Evolutionary conservation across 2,113 vertebrate genomes (phyloP).

Genomic region (Panthera uncia): DNA sequence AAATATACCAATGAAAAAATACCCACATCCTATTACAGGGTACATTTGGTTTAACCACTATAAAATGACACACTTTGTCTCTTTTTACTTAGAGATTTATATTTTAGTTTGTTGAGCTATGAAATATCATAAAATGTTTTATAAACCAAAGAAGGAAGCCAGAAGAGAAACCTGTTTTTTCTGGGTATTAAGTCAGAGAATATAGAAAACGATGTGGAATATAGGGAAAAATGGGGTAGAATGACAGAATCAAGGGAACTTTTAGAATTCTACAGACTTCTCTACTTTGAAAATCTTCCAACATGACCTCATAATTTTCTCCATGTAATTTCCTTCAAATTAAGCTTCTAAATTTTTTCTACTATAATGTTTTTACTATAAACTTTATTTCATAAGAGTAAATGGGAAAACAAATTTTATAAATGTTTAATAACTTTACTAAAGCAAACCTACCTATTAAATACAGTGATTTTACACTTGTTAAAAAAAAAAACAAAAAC

Average conservation of each 20-base stretch:
- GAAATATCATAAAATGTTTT: background rate
- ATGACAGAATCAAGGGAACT: background rate
- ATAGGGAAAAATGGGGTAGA: background rate
- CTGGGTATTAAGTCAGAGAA: background rate
- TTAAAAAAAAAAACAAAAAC: background rate
- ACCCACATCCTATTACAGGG: background rate
- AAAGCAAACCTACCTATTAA: conserved; percentile 16
- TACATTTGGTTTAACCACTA: background rate
- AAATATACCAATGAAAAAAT: background rate
- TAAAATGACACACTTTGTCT: conserved; percentile 8
- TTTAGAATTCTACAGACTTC: background rate
- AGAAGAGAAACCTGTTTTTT: background rate
- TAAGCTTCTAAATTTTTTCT: background rate
- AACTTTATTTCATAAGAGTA: conserved; percentile 2
- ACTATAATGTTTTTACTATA: background rate
- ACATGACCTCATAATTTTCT: background rate
- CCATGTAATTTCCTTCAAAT: background rate
- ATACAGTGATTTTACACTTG: background rate
- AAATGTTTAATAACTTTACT: conserved; percentile 12
- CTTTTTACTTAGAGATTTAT: background rate
- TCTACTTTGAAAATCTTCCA: conserved; percentile 3
- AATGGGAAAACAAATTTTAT: background rate
- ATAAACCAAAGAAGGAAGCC: background rate
- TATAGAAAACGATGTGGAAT: background rate
- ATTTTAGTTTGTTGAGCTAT: conserved; percentile 27